A percentile compares a stretch with the other conserved stretches of the same genome.
These are phyloP conservation scores for Plotosus lineatus DNA, from an alignment of 2,113 vertebrate genomes.

Conservation along the genomic window DNA sequence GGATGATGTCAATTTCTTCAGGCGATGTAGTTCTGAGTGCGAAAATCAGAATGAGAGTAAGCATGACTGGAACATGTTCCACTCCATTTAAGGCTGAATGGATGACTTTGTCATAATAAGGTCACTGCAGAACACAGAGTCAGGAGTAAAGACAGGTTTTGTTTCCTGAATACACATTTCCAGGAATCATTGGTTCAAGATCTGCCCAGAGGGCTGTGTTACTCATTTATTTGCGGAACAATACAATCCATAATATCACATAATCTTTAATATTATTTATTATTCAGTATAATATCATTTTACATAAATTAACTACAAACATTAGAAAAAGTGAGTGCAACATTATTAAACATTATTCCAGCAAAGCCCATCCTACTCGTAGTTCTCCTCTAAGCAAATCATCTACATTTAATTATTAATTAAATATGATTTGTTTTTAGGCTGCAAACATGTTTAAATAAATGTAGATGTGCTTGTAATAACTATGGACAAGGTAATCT, in stretches of 20 bases:
- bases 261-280: neutral
- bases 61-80: conserved; percentile 9
- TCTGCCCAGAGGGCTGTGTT: neutral
- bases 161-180: neutral
- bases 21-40: neutral
- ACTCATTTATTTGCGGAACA: neutral
- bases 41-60: neutral
- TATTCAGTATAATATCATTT: neutral
- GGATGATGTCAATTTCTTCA: neutral
- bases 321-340: neutral
- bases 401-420: neutral
- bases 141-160: neutral
- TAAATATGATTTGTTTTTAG: neutral
- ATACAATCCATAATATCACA: neutral
- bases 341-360: neutral
- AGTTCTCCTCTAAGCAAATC: neutral
- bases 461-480: neutral
- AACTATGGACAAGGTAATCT: no score
- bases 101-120: neutral
- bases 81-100: neutral
- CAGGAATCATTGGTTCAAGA: no score
- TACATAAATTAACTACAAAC: neutral
- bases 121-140: neutral
- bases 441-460: neutral
- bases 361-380: neutral